Base-by-base conservation (phyloP, 2,113 vertebrate species). In the Pituophis catenifer region DNA sequence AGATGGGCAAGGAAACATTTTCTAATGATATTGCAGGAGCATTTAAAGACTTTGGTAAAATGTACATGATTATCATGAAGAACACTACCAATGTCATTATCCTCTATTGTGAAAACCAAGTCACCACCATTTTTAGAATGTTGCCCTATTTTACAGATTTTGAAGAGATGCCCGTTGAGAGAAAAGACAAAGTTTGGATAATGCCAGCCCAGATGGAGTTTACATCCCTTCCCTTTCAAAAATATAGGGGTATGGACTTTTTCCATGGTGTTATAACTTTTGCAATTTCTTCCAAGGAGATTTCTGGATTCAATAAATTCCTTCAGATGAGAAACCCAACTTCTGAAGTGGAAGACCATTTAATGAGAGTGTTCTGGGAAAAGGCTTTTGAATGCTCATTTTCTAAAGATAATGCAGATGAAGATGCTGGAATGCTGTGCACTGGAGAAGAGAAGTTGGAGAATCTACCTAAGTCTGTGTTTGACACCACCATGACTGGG, bases 1-100 rank as follows among this genome's bases (percentile, higher is more conserved):
- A 17, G 24, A 55, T 91, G 10, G 70, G 13, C 24, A 33, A 54
- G 15, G 11, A 57, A 33, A 85, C 53, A 44, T 86, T 44, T 86
- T 26, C 12, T 53, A 86, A 8, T 85, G 0, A 24, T 3, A 0
- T 44, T 5, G 0, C 3, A 3, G 3, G 5, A 0, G 33, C 48
- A 23, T 6, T 57, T 12, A 1, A 0, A 1, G 53, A 86, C 1
- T n/a, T 23, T 15, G 2, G 9, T 44, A 13, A 44, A 44, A 44
- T 3, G 7, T 12, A 9, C 52, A 17, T 10, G 1, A 3, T 57
- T 48, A 33, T 91, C 23, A 17, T 86, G 23, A 3, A 24, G 4
- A 58, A 75, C 23, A 86, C 53, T 17, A 70, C n/a, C 5, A 85
- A 91, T 24, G 90, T 26, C 0, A 8, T 91, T 11, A 5, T 91